These are phyloP conservation scores for Rhineura floridana DNA, from an alignment of 2,113 vertebrate genomes.

Conservation along the genomic window DNA sequence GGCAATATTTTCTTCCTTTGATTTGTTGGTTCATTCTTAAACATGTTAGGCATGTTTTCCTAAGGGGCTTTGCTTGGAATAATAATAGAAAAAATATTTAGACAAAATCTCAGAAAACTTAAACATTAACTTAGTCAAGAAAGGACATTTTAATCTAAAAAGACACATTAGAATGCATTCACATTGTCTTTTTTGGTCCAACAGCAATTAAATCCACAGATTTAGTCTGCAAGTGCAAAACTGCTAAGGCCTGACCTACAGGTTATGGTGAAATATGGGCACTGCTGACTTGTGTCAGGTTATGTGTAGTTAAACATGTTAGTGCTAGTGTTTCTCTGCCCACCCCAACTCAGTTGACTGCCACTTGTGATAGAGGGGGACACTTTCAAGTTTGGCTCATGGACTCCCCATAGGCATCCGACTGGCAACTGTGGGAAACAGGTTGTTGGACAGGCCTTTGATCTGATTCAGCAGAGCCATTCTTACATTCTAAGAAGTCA, in stretches of 20 bases:
- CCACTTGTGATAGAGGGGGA: not conserved
- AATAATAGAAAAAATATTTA: not conserved
- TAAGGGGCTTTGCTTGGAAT: not conserved
- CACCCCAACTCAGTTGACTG: not conserved
- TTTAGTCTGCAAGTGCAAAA: not conserved
- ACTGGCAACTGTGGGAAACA: not conserved
- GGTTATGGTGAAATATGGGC: not conserved
- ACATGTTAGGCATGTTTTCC: too few relatives aligned
- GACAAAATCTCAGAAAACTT: not conserved
- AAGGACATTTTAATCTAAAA: constrained; percentile 3
- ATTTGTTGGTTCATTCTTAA: too few relatives aligned
- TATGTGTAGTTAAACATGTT: not conserved
- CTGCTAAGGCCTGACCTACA: not conserved
- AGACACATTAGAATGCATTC: not conserved
- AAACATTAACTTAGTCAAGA: not conserved
- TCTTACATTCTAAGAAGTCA: not conserved
- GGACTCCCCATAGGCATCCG: not conserved
- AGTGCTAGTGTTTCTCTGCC: not conserved
- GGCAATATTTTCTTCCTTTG: not conserved
- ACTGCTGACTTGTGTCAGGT: not conserved
- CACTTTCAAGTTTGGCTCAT: too few relatives aligned
- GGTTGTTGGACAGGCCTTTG: not conserved
- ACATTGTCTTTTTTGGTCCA: constrained; percentile 27
- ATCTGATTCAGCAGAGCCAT: not conserved
- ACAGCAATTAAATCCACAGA: not conserved